Base-by-base conservation (phyloP, 2,797 vertebrate genomes). In the Takifugu rubripes region DNA sequence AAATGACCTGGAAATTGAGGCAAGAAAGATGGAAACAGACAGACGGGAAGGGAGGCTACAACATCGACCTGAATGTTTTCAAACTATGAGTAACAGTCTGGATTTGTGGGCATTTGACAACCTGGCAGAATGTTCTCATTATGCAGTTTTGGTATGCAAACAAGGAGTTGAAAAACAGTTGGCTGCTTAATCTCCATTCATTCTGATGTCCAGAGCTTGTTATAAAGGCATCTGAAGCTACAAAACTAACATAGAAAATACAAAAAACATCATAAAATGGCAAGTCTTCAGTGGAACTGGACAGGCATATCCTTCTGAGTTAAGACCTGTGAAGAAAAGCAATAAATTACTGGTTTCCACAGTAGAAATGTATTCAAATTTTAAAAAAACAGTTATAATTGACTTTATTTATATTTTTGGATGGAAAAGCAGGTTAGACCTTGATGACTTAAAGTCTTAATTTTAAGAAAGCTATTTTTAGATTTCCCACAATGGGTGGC, bases 301-400 rank as follows among this genome's bases (percentile, higher is more conserved):
- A 59, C 48, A 55, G 58, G 68, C 54, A 60, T 49, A 74, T 59
- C 88, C 87, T 17, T 78, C 77, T 46, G 91, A 91, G 72, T 90
- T 91, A 45, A 91, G 86, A 86, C 89, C 90, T 91, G 57, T 21
- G 66, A 46, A 54, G 67, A 57, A 27, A 55, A 25, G 56, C 9
- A 11, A 9, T 5, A 45, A 9, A 16, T 46, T 51, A n/a, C n/a
- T 46, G 10, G 16, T 8, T 46, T 46, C 17, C 44, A 46, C 3
- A 10, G 9, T 1, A 33, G 9, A 9, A 33, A 10, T 2, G 3
- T 29, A 29, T 29, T 4, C 5, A 29, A 29, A 29, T 29, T 29
- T 29, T 5, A 33, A 33, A 31, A 31, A 31, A 6, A 6, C 2
- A 8, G 31, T 33, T 33, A 10, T 10, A 21, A 21, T 21, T 21